A percentile compares a stretch with the other conserved stretches of the same genome.
These are phyloP conservation scores for Nematopogon swammerdamellus DNA, from an alignment of 2,888 invertebrate species.

Conservation along the genomic window DNA sequence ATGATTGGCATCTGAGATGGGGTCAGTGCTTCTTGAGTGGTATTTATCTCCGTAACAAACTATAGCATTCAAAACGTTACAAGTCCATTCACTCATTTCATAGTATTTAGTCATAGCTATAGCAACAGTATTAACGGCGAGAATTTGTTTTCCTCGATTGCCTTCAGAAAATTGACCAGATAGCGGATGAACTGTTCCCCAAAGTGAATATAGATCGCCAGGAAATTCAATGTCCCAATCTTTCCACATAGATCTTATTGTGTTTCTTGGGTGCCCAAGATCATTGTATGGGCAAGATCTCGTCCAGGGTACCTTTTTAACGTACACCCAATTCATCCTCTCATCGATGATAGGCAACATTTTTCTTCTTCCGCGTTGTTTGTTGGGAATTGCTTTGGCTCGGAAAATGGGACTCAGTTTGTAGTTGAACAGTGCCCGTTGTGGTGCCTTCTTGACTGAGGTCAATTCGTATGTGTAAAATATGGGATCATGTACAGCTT, in stretches of 20 bases:
- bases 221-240: slow-evolving; percentile 68
- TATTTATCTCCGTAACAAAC: slow-evolving; percentile 58
- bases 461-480: slow-evolving; percentile 59
- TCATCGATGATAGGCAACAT: slow-evolving; percentile 33
- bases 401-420: slow-evolving; percentile 42
- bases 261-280: slow-evolving; percentile 30
- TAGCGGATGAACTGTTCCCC: slow-evolving; percentile 63
- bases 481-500: slow-evolving; percentile 25
- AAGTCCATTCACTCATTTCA: slow-evolving; percentile 60
- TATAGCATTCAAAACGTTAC: slow-evolving; percentile 60
- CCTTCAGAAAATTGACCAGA: slow-evolving; percentile 50
- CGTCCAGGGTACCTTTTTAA: slow-evolving; percentile 40
- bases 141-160: slow-evolving; percentile 61
- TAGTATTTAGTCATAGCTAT: slow-evolving; percentile 59
- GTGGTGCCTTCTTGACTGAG: slow-evolving; percentile 51
- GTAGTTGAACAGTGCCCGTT: slow-evolving; percentile 36
- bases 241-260: slow-evolving; percentile 52
- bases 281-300: slow-evolving; percentile 33
- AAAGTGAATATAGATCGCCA: slow-evolving; percentile 64
- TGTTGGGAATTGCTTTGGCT: too few relatives aligned
- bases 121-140: slow-evolving; percentile 58
- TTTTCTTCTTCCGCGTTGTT: slow-evolving; percentile 25
- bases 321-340: slow-evolving; percentile 48
- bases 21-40: slow-evolving; percentile 23
- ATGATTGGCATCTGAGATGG: slow-evolving; percentile 34